phyloP scores from a whole-genome alignment of 1,140 invertebrate species.

The Leptinotarsa lineolata region DNA sequence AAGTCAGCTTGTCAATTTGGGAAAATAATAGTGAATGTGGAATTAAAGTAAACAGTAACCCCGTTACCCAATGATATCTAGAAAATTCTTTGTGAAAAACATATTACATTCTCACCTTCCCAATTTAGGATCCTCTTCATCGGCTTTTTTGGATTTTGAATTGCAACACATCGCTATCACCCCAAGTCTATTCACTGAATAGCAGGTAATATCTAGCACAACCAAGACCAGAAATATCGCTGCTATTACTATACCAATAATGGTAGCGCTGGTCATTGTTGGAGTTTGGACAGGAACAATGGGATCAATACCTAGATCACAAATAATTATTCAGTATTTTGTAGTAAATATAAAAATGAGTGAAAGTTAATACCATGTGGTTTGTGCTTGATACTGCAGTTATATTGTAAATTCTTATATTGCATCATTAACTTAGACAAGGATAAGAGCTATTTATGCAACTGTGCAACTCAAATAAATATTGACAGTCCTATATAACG shows the following conservation, averaged over 20 bases:
- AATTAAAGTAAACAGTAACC: not conserved
- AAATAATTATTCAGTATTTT: slow-evolving; percentile 24
- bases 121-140: slow-evolving; percentile 78
- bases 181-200: slow-evolving; percentile 70
- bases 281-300: slow-evolving; percentile 61
- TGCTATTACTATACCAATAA: slow-evolving; percentile 77
- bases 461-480: too few species aligned
- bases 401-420: not conserved
- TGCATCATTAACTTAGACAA: too few species aligned
- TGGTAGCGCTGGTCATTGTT: slow-evolving; percentile 71
- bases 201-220: slow-evolving; percentile 77
- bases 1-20: not conserved
- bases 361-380: not conserved
- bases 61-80: not conserved
- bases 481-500: too few species aligned
- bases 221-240: slow-evolving; percentile 74
- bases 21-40: not conserved
- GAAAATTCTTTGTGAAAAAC: not conserved
- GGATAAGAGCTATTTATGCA: too few species aligned
- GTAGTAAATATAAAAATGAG: not conserved
- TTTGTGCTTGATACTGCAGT: slow-evolving; percentile 15
- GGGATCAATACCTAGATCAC: slow-evolving; percentile 63
- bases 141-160: slow-evolving; percentile 66
- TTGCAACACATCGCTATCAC: slow-evolving; percentile 72
- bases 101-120: slow-evolving; percentile 69